A percentile compares a stretch with the other conserved stretches of the same genome.
Conservation (phyloP, 2,797 vertebrate genomes). For the Acanthiza pusilla region DNA sequence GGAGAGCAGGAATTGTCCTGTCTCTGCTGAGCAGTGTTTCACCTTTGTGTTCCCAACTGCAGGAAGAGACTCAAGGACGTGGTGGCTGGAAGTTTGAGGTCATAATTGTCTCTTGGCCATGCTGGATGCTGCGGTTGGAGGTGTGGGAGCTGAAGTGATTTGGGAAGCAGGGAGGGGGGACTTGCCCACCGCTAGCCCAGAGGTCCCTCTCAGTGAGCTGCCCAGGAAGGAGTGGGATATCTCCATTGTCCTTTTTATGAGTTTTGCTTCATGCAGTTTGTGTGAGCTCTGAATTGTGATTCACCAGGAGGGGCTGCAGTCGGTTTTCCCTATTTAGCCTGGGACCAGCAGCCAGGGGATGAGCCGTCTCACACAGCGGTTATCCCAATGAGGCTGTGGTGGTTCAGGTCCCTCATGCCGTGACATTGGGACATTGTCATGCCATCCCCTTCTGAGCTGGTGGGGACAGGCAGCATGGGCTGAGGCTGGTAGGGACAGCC, state of each 20-base stretch:
- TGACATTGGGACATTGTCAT: no score
- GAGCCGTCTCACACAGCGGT: accelerated
- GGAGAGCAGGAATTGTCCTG: background rate
- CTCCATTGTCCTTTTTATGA: background rate
- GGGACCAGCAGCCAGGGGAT: accelerated
- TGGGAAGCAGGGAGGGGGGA: background rate
- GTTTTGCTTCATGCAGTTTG: background rate
- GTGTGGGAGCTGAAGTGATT: background rate
- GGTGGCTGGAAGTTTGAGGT: background rate
- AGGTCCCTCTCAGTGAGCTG: background rate
- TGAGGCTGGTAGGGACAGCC: background rate
- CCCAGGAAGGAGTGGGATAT: background rate
- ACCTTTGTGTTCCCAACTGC: background rate
- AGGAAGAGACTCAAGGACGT: background rate
- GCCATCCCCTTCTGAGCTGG: background rate
- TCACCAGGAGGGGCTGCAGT: background rate
- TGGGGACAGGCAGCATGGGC: background rate
- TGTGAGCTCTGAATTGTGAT: background rate
- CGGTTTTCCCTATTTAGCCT: background rate
- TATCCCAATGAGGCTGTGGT: accelerated
- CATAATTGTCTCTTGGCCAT: background rate
- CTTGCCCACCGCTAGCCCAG: accelerated
- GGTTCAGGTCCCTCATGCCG: accelerated
- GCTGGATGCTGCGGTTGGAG: background rate
- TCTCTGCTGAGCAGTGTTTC: background rate